Evolutionary conservation across 2,888 invertebrate genomes (phyloP).

Genomic region (Polymixis flavicincta): DNA sequence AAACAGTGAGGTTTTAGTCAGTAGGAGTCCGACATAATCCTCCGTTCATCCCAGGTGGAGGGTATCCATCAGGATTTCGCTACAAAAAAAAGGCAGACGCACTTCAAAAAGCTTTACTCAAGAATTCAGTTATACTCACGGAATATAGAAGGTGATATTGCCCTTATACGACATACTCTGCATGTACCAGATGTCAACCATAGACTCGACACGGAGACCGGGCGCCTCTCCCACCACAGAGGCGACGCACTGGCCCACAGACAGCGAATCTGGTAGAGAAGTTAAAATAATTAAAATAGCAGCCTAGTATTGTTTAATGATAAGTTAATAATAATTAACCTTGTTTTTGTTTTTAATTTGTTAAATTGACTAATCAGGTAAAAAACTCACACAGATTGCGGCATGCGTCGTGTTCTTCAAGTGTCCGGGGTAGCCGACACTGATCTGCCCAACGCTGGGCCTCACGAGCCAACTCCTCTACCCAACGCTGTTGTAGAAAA

Average conservation of each 20-base stretch:
- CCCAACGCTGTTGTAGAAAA: conserved; percentile 78
- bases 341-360: no score
- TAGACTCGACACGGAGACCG: conserved; percentile 83
- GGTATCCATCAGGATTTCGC: no score
- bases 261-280: conserved; percentile 76
- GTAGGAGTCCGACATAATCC: no score
- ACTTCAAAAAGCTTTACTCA: no score
- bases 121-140: conserved; percentile 72
- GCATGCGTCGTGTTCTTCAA: conserved; percentile 81
- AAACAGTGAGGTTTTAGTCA: no score
- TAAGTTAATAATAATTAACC: no score
- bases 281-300: not conserved
- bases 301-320: no score
- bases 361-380: no score
- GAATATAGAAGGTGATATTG: conserved; percentile 75
- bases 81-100: no score
- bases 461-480: conserved; percentile 83
- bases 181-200: conserved; percentile 87
- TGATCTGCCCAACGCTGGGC: conserved; percentile 87
- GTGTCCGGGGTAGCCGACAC: conserved; percentile 76
- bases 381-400: conserved; percentile 82
- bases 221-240: conserved; percentile 87
- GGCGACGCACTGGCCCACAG: conserved; percentile 86
- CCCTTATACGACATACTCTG: conserved; percentile 80
- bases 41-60: no score